Conservation (phyloP, 2,888 invertebrate genomes). For the Diplolepis rosae region DNA sequence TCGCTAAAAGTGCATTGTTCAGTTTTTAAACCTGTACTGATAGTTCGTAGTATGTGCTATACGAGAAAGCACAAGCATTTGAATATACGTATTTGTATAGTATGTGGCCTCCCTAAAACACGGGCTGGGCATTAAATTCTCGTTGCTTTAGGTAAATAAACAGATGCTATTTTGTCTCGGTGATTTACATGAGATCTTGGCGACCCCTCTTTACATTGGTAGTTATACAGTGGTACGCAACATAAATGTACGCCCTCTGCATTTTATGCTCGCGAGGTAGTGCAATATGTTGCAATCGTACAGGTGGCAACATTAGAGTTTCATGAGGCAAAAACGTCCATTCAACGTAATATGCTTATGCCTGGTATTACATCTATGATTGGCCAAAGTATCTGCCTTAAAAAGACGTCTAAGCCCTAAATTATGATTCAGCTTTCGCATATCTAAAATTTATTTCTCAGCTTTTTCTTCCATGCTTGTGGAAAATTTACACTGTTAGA, state of each 20-base stretch:
- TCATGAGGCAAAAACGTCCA: conserved; percentile 13
- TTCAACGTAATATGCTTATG: conserved; percentile 10
- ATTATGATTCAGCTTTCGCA: background rate
- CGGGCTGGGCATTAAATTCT: conserved; percentile 46
- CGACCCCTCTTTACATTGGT: conserved; percentile 49
- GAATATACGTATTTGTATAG: background rate
- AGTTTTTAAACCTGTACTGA: background rate
- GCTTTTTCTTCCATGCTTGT: too few relatives aligned
- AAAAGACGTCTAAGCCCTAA: background rate
- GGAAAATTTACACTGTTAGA: too few relatives aligned
- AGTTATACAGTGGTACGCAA: background rate
- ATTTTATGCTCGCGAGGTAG: conserved; percentile 44
- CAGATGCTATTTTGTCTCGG: conserved; percentile 63
- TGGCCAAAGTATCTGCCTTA: conserved; percentile 6
- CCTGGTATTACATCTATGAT: background rate
- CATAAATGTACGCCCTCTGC: conserved; percentile 13
- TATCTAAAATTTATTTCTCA: too few relatives aligned
- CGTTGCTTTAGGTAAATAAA: conserved; percentile 57
- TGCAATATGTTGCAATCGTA: conserved; percentile 37
- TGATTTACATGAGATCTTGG: conserved; percentile 69
- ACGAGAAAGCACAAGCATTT: background rate
- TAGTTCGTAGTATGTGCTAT: background rate
- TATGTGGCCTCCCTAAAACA: conserved; percentile 23
- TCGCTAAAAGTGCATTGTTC: background rate
- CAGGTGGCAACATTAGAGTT: conserved; percentile 44